Base-by-base conservation (phyloP, 2,113 vertebrate genomes). In the Stegastes partitus region DNA sequence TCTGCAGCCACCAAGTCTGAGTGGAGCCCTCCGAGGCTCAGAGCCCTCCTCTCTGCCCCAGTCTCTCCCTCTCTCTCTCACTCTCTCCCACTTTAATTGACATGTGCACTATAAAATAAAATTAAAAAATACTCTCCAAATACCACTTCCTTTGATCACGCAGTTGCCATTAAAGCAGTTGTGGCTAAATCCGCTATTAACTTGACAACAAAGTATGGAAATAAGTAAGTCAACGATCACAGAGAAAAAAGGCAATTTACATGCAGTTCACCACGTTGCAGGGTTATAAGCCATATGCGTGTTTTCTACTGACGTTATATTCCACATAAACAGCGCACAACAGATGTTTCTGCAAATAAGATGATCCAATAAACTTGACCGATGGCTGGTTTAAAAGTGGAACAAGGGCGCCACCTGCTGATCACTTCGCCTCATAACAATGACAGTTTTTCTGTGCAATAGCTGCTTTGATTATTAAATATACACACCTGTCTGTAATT, bases 81-180 rank as follows among this genome's bases (percentile, higher is more conserved):
- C 68, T 6, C 77, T 69, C 64, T 5, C 78, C 37, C 75, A 19
- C 54, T 69, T 53, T 79, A 74, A 87, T 78, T 83, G 56, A 19
- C 59, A 55, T 44, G 54, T 61, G 64, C 5, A 2, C 47, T 26
- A n/a, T 14, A 6, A 34, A 34, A 34, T 34, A 34, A 34, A 19
- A 39, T 50, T 4, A 0, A 34, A 34, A 19, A 39, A 54, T 4
- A 0, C 53, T 39, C 58, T 31, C 5, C 18, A 39, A 37, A 15
- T 4, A 3, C 37, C 2, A 1, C 4, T 14, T n/a, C 11, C 1
- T 56, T 18, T 45, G 31, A 54, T 6, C 2, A 0, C 10, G 18
- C n/a, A 3, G 11, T 23, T 56, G 25, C 21, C 14, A 8, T 21
- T n/a, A 7, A 16, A 67, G 4, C 25, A 49, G 1, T 49, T 11